These are phyloP conservation scores for human (Homo sapiens) DNA, from an alignment of 2,113 vertebrate genomes.

Conservation along the genomic window GRCh38 chrX:4682501-4683000, in stretches of 20 bases:
- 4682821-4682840: too few relatives aligned
- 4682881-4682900: neutral
- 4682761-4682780: accelerated
- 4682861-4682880: accelerated
- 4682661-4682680: neutral
- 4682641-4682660: neutral
- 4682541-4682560: neutral
- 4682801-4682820: neutral
- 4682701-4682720: neutral
- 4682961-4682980: neutral
- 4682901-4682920: neutral
- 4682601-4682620: neutral
- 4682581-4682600: neutral
- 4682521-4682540: neutral
- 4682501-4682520: too few relatives aligned
- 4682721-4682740: neutral
- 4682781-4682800: accelerated
- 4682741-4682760: too few relatives aligned
- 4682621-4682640: too few relatives aligned
- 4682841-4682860: neutral
- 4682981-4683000: neutral
- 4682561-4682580: neutral
- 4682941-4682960: neutral
- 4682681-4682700: neutral
- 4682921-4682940: neutral